Base-by-base conservation (phyloP, 2,888 invertebrate species). In the Carpatolechia fugitivella region DNA sequence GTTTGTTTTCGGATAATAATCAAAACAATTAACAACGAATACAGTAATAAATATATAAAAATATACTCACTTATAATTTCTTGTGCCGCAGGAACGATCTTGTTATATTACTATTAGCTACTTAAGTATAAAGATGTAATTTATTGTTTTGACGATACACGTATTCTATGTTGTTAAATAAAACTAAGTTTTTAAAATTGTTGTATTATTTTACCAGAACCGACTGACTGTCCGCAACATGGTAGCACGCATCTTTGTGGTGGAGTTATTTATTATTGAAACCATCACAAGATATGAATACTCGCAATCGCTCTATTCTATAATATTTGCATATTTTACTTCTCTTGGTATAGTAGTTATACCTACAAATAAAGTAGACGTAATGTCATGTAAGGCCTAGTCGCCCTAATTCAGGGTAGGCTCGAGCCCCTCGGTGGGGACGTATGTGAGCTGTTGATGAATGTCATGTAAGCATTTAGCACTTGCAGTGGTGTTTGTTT, bases 141-240 rank as follows among this genome's bases (percentile, higher is more conserved):
- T 85, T 84, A 86, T 87, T 87, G 84, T 84, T 85, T 77, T 75
- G 24, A 64, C 64, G 64, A 79, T 77, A 78, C 72, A 66, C n/a
- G n/a, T n/a, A n/a, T n/a, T n/a, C n/a, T 80, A 81, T 76, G 81
- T 87, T 88, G 83, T 84, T 85, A 79, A 76, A 72, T 83, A 84
- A 71, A 41, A 24, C 69, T 69, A 70, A 67, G 63, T 70, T 73
- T 65, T 61, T 41, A 8, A 41, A 66, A 64, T 4, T 29, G 24
- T 18, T 63, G 65, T 70, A 54, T 54, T 16, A 33, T 53, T 56
- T 31, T 7, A 38, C n/a, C 35, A n/a, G 35, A 11, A n/a, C 24
- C n/a, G 11, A 31, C 31, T 35, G n/a, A 4, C 35, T 35, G 13
- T n/a, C n/a, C n/a, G 13, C 1, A 35, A n/a, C 35, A 1, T n/a